Base-by-base conservation (phyloP, 2,113 vertebrate genomes). In the Burhinus bistriatus region DNA sequence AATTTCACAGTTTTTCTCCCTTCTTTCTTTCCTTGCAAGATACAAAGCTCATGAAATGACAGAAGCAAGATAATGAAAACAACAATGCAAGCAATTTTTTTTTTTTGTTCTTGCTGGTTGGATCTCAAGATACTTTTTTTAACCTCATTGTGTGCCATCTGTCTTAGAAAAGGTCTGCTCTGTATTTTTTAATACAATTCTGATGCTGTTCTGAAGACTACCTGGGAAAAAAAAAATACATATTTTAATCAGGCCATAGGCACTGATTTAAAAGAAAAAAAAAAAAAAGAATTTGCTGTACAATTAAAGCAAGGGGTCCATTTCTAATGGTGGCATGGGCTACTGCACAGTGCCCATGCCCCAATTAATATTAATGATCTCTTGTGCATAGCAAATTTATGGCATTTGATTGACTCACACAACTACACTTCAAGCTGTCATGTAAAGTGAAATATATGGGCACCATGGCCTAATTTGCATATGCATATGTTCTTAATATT, bases 61-160 rank as follows among this genome's bases (percentile, higher is more conserved):
- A 99, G 99, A 99, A 98, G 99, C 98, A 98, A 99, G 99, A 99
- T 99, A 99, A 99, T 99, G 98, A 99, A 99, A 99, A 99, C 99
- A 99, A 99, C 99, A 99, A 99, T 99, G 99, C 99, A 98, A 99
- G 99, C 99, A 98, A 98, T 99, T 98, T 99, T 98, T 97, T 97
- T 97, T 98, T 98, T 98, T 99, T 99, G 98, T 99, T 99, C 98
- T 98, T 99, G 98, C 98, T 98, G 98, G 98, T 99, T 98, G 98
- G 98, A 99, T 99, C 98, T 98, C 97, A 93, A 98, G 98, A 99
- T 99, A 99, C 98, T 98, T 98, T 98, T 98, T 98, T 98, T 98
- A 98, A 98, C 98, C 98, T 98, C 97, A 98, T 98, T 98, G 98
- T 98, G 97, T 98, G 98, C 99, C 99, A 99, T 99, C 98, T 99